Evolutionary conservation across 2,113 vertebrate species (phyloP), one percentile per base, ranked within the genome.

Genomic region (Ptychochromis oligacanthus): DNA sequence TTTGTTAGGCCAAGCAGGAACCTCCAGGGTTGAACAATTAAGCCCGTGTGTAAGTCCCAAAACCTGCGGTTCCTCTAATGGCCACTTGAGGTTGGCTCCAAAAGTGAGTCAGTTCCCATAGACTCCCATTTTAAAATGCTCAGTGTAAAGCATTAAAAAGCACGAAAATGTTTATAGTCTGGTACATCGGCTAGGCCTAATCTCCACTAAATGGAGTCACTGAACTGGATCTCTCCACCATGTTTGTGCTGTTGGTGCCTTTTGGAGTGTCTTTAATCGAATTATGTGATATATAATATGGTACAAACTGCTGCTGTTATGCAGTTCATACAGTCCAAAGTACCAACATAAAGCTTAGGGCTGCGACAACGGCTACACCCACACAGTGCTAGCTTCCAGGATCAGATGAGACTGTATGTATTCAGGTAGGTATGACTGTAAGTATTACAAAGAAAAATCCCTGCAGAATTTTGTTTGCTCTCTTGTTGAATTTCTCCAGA

Each of bases 261-360:
- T 12, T n/a, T n/a, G n/a, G n/a, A n/a, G n/a, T n/a, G n/a, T n/a
- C n/a, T n/a, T n/a, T 26, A 65, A 65, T 67, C 15, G 62, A 46
- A 26, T 46, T 18, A 40, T 46, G 22, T 67, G 26, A 46, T 38
- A 67, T 36, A 46, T 46, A 67, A 67, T 46, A 67, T 67, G 22
- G 38, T 40, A 65, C 62, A 65, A 65, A 24, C n/a, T n/a, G n/a
- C n/a, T n/a, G n/a, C n/a, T n/a, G n/a, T n/a, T n/a, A n/a, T n/a
- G n/a, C n/a, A n/a, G n/a, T n/a, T n/a, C n/a, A n/a, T n/a, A n/a
- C 5, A 24, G 2, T 56, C 11, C 11, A 31, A 0, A 1, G 65
- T n/a, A 43, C 36, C 24, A 36, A 43, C 6, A 24, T 65, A 6
- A 65, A 3, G 20, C 18, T n/a, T 54, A 10, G 18, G 18, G 52